Percentiles rank a stretch among this genome's conserved stretches.
These are phyloP conservation scores for Abrostola triplasia DNA, from an alignment of 2,888 invertebrate genomes.

Conservation along the genomic window DNA sequence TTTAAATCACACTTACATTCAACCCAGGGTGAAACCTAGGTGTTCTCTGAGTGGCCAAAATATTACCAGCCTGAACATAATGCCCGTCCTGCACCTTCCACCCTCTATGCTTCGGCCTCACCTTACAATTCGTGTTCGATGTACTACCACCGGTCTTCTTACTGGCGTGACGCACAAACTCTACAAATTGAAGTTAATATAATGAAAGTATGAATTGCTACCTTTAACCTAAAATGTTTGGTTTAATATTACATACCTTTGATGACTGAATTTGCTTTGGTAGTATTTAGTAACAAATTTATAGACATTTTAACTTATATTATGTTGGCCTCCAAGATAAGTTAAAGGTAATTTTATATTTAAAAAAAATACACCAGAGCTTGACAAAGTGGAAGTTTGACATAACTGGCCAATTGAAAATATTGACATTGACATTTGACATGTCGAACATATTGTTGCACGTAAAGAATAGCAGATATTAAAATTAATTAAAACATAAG, in stretches of 20 bases:
- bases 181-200: slow-evolving; percentile 33
- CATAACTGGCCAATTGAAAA: too few species aligned
- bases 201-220: slow-evolving; percentile 24
- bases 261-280: slow-evolving; percentile 53
- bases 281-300: slow-evolving; percentile 49
- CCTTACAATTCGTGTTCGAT: slow-evolving; percentile 90
- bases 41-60: slow-evolving; percentile 91
- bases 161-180: slow-evolving; percentile 84
- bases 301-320: slow-evolving; percentile 58
- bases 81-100: slow-evolving; percentile 93
- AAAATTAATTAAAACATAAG: too few species aligned
- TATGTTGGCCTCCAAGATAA: too few species aligned
- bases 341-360: too few species aligned
- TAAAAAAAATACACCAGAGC: too few species aligned
- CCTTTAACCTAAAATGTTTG: slow-evolving; percentile 30
- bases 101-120: slow-evolving; percentile 93
- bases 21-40: slow-evolving; percentile 94
- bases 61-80: slow-evolving; percentile 90
- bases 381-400: too few species aligned
- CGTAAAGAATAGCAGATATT: too few species aligned
- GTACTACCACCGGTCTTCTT: slow-evolving; percentile 93
- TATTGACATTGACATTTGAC: too few species aligned
- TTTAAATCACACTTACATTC: slow-evolving; percentile 86
- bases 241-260: slow-evolving; percentile 57
- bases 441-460: too few species aligned